phyloP scores from a whole-genome alignment of 2,113 vertebrate species.

The Poicephalus gulielmi region DNA sequence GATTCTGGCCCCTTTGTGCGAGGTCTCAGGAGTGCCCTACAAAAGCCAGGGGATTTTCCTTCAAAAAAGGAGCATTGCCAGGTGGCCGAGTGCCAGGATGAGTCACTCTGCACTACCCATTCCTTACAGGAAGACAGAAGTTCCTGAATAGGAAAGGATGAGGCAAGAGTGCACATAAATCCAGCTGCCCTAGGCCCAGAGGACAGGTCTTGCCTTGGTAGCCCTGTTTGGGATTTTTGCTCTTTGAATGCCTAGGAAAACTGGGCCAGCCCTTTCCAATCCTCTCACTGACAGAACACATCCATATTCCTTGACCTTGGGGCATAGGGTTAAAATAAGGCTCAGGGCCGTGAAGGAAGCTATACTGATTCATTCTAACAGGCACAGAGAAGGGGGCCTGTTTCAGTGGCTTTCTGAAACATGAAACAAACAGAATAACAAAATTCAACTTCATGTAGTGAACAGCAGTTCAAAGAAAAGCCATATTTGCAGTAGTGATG shows the following conservation, averaged over 20 bases:
- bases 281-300: not conserved
- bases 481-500: not conserved
- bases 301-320: not conserved
- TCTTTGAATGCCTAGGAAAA: not conserved
- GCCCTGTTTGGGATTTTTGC: not conserved
- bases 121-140: slow-evolving; percentile 62
- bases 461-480: not conserved
- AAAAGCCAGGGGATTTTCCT: slow-evolving; percentile 8
- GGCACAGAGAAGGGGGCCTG: not conserved
- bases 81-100: slow-evolving; percentile 27
- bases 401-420: not conserved
- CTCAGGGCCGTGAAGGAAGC: not conserved
- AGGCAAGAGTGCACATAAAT: slow-evolving; percentile 18
- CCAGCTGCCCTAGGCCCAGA: not conserved
- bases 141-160: slow-evolving; percentile 60
- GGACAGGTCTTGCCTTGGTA: not conserved
- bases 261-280: not conserved
- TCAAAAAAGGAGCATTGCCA: slow-evolving; percentile 26
- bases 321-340: not conserved
- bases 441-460: not conserved
- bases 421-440: not conserved
- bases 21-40: slow-evolving; percentile 17
- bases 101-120: slow-evolving; percentile 20
- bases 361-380: not conserved
- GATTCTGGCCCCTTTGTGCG: slow-evolving; percentile 41